phyloP scores from a whole-genome alignment of 2,113 vertebrate species.

The Eclectus roratus region DNA sequence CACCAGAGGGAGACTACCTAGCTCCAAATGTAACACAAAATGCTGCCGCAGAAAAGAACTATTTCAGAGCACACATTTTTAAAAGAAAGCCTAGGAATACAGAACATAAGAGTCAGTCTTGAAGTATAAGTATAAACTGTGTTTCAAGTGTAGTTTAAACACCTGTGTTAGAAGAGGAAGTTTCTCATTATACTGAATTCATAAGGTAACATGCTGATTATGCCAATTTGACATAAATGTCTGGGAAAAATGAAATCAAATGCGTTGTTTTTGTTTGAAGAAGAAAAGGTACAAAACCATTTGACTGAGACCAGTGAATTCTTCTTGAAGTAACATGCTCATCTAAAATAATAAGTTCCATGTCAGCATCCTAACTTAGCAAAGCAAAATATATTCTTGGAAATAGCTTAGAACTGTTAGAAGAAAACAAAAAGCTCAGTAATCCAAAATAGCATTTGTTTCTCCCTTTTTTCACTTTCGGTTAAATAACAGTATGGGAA shows the following conservation, averaged over 20 bases:
- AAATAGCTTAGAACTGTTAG: not conserved
- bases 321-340: not conserved
- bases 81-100: not conserved
- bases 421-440: not conserved
- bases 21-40: not conserved
- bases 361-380: not conserved
- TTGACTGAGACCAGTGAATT: not conserved
- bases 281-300: not conserved
- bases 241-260: not conserved
- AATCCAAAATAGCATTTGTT: not conserved
- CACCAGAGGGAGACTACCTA: not conserved
- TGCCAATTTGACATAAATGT: not conserved
- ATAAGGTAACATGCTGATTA: not conserved
- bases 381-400: not conserved
- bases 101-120: not conserved
- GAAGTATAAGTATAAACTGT: not conserved
- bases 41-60: not conserved
- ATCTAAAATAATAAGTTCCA: not conserved
- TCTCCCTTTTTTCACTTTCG: not conserved
- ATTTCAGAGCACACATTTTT: not conserved
- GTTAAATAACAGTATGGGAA: not conserved
- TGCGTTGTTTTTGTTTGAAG: not conserved
- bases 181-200: not conserved
- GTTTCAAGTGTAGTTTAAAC: not conserved
- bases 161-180: not conserved